Conservation (phyloP, 2,888 invertebrate genomes). For the Anthrax anthrax region DNA sequence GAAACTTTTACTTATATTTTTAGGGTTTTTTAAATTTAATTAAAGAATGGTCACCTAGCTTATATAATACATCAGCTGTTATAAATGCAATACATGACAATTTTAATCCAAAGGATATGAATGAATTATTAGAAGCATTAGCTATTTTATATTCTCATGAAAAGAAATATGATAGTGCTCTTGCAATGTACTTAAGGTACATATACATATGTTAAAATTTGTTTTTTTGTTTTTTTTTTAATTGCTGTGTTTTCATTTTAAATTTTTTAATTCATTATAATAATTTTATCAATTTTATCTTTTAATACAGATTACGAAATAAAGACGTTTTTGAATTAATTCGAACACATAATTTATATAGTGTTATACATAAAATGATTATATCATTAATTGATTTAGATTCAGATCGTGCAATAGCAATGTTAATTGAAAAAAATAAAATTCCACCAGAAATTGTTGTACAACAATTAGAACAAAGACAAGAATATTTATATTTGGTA, state of each 20-base stretch:
- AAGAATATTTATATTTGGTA: conserved; percentile 61
- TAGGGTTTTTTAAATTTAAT: conserved; percentile 69
- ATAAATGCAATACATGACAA: conserved; percentile 76
- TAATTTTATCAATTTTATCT: background rate
- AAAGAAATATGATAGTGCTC: conserved; percentile 78
- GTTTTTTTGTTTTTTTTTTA: background rate
- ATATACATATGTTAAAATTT: conserved; percentile 19
- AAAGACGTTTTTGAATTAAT: conserved; percentile 84
- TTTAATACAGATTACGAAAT: conserved; percentile 51
- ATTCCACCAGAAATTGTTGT: conserved; percentile 71
- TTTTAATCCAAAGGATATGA: conserved; percentile 57
- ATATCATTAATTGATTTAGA: conserved; percentile 81
- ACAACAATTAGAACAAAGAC: conserved; percentile 58
- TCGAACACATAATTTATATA: conserved; percentile 65
- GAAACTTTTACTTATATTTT: conserved; percentile 9
- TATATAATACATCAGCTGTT: conserved; percentile 72
- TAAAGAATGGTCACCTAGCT: conserved; percentile 72
- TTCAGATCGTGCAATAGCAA: conserved; percentile 60
- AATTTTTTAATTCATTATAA: background rate
- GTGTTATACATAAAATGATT: conserved; percentile 72
- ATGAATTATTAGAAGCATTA: conserved; percentile 67
- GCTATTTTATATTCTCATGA: conserved; percentile 81
- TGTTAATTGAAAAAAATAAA: conserved; percentile 60
- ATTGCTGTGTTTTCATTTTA: background rate
- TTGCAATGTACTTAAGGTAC: conserved; percentile 76